Evolutionary conservation across 2,113 vertebrate genomes (phyloP), one percentile per base, ranked within the genome.

Genomic region (Grus americana): DNA sequence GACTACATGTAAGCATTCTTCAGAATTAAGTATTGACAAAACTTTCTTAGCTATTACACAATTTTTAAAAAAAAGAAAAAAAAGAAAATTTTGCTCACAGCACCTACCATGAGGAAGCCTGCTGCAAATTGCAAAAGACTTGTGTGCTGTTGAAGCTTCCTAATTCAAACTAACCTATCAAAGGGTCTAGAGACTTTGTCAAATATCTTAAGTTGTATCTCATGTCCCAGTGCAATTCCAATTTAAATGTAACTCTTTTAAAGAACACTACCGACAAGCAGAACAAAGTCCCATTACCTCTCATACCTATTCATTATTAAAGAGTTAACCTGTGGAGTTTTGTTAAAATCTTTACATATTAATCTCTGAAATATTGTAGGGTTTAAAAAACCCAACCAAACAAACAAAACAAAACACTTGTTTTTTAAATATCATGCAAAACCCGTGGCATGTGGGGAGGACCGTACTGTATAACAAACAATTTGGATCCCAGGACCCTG

Each of bases 221-320:
- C 80, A 71, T 95, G 88, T 95, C 94, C 93, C 94, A 71, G 91
- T 88, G 54, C 86, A 95, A 94, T 90, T 97, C 88, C 30, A 72
- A 95, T 97, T 97, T 97, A 95, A 97, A 96, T 86, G 82, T 95
- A 98, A 95, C 95, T 89, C 93, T 97, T 42, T 97, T 96, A 97
- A 97, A 97, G 86, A 92, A 92, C 52, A 66, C 88, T 97, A 95
- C 85, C 96, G 97, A 97, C 91, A 98, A 85, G 81, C 76, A 96
- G 84, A 94, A 96, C 78, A 95, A 97, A 97, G 93, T 92, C 61
- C 93, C 68, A 86, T 92, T 92, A 87, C 71, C 23, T 85, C 89
- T 88, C 2, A 2, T 70, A 89, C 91, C 70, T 94, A 87, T 95
- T 95, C 46, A 96, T 97, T 97, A 94, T 97, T 98, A 92, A 98